Base-by-base conservation (phyloP, 2,888 invertebrate species). In the Byasa hedistus region DNA sequence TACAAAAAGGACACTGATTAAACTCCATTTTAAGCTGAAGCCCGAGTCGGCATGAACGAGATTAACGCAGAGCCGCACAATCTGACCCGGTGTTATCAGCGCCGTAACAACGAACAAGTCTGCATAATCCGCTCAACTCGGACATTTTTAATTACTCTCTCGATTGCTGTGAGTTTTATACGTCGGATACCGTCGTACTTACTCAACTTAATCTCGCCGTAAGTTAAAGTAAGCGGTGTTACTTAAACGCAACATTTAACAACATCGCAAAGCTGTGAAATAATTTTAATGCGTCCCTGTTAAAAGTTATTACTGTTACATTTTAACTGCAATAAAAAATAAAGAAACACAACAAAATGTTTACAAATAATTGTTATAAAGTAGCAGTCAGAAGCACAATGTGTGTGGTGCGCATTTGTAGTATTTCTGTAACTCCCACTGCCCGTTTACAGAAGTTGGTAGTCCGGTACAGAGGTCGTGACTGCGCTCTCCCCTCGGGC, bases 1-100 rank as follows among this genome's bases (percentile, higher is more conserved):
- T 76, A 78, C 79, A 80, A 73, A 70, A 65, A 70, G 66, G 73
- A 71, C 70, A 74, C 68, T 74, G 73, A 86, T 81, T 78, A 76
- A 79, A 78, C 77, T 64, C 70, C 72, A 76, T 79, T 79, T 77
- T 78, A 65, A 32, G 32, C 32, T 32, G 32, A 32, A 65, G 64
- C 67, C 60, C 67, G 24, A 64, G 72, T 71, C 71, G 72, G 71
- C 65, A 70, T 71, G 70, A 69, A 72, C 74, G 69, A 71, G 78
- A 85, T 85, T 84, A 83, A 81, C 82, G 84, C 83, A 83, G 79
- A 82, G 81, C 80, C 79, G 75, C 76, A 80, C 81, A 83, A 85
- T 84, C 81, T 79, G 79, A 79, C 76, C 78, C 79, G 66, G 72
- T 76, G 77, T 76, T 80, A 81, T 81, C 79, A 76, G 69, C 70